Evolutionary conservation across 2,113 vertebrate genomes (phyloP), one percentile per base, ranked within the genome.

Genomic region (Erythrolamprus reginae): DNA sequence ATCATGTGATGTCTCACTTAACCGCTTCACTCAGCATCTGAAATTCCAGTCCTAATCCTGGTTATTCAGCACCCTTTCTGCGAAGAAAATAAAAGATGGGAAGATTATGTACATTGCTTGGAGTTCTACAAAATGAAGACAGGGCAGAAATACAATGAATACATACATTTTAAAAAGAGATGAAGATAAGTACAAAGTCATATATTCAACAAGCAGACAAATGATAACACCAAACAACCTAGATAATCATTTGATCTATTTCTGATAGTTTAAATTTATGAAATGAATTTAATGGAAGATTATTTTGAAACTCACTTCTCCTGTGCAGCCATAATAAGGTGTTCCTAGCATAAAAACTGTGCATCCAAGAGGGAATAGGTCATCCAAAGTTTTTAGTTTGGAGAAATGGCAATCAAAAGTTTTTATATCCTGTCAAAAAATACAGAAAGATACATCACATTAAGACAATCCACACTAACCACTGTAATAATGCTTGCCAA

Each of bases 301-400:
- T 89, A 23, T 77, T 77, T 77, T 42, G 52, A 51, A 93, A 96
- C 97, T 96, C 93, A 99, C 99, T 97, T 99, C 98, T 95, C 99
- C 99, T 96, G 98, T 98, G 94, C 98, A 98, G 61, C 98, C 98
- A 0, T 99, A 99, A 95, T 99, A 99, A 5, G 99, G 98, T 88
- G 97, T 98, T 88, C 98, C 99, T 95, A 99, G 96, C 99, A 99
- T 99, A 96, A 99, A 99, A 87, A 98, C 98, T 4, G 96, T 95
- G 90, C 97, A 98, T 92, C 96, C 94, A 58, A 95, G 96, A 93
- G 98, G 98, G 95, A 99, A 99, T 61, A 99, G 97, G 83, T 99
- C 99, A 65, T 98, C 98, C 94, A 99, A 91, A 77, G 98, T 99
- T 95, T 96, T 98, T 94, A 98, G 98, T 91, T 89, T 96, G 86